Conservation (phyloP, 2,113 vertebrate genomes). For the Grantiella picta region DNA sequence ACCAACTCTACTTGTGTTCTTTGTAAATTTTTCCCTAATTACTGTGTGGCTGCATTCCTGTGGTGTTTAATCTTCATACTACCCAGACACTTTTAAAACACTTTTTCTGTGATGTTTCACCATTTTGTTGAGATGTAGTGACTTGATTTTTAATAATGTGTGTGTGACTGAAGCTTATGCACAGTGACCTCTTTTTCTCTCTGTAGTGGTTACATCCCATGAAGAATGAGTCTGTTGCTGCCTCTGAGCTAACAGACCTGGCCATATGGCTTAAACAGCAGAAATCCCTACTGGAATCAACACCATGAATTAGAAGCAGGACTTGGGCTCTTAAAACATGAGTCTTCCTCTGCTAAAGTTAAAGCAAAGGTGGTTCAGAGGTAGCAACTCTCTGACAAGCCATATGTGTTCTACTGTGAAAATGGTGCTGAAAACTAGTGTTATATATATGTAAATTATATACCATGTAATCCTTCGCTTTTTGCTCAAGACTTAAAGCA, state of each 20-base stretch:
- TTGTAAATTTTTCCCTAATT: neutral
- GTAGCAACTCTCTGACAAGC: neutral
- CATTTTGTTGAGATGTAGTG: neutral
- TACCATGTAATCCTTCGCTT: neutral
- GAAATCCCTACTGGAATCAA: neutral
- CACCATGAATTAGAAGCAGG: neutral
- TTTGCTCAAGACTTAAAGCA: constrained; percentile 7
- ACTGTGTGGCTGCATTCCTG: neutral
- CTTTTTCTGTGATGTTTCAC: neutral
- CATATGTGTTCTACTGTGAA: neutral
- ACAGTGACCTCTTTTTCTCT: neutral
- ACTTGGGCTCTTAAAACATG: neutral
- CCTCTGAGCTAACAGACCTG: neutral
- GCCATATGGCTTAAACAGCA: constrained; percentile 5
- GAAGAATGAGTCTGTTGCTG: constrained; percentile 1
- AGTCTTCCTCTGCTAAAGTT: neutral
- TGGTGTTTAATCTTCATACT: neutral
- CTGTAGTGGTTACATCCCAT: neutral
- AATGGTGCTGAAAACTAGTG: neutral
- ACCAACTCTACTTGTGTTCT: neutral
- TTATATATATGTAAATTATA: neutral
- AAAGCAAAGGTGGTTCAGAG: neutral
- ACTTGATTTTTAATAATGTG: neutral
- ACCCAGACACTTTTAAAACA: neutral
- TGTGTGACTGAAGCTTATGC: neutral